These are phyloP conservation scores for Oryzias curvinotus DNA, from an alignment of 2,113 vertebrate species.

Conservation along the genomic window DNA sequence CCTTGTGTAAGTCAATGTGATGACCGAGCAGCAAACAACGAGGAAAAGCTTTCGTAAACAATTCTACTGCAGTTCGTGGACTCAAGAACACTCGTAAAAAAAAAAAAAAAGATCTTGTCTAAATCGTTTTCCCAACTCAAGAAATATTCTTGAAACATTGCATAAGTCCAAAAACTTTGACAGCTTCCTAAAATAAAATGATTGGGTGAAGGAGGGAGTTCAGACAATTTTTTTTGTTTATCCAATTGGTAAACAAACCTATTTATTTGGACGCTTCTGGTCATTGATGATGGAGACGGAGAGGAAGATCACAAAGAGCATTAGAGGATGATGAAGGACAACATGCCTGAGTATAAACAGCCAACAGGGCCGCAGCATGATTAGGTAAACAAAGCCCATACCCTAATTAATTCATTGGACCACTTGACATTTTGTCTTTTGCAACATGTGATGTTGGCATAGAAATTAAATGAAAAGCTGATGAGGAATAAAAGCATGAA, in stretches of 20 bases:
- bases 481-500: neutral
- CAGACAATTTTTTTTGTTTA: slow-evolving; percentile 52
- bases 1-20: slow-evolving; percentile 2
- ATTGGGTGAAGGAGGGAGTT: too few relatives aligned
- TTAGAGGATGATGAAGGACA: neutral
- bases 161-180: too few relatives aligned
- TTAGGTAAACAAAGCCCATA: too few relatives aligned
- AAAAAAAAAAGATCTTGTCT: neutral
- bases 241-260: slow-evolving; percentile 52
- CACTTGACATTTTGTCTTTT: too few relatives aligned
- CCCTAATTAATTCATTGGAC: too few relatives aligned
- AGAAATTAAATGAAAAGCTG: too few relatives aligned
- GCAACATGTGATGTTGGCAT: too few relatives aligned
- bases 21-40: neutral
- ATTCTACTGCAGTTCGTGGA: slow-evolving; percentile 12
- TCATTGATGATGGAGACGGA: slow-evolving; percentile 1
- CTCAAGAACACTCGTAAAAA: slow-evolving; percentile 19
- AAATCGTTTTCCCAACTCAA: too few relatives aligned
- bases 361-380: too few relatives aligned
- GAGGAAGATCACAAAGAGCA: slow-evolving; percentile 12
- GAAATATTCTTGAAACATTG: too few relatives aligned
- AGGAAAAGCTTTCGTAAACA: slow-evolving; percentile 45
- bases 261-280: slow-evolving; percentile 46
- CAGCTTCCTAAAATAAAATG: too few relatives aligned
- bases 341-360: too few relatives aligned